Evolutionary conservation across 2,113 vertebrate genomes (phyloP), one percentile per base, ranked within the genome.

Genomic region (Aix galericulata): DNA sequence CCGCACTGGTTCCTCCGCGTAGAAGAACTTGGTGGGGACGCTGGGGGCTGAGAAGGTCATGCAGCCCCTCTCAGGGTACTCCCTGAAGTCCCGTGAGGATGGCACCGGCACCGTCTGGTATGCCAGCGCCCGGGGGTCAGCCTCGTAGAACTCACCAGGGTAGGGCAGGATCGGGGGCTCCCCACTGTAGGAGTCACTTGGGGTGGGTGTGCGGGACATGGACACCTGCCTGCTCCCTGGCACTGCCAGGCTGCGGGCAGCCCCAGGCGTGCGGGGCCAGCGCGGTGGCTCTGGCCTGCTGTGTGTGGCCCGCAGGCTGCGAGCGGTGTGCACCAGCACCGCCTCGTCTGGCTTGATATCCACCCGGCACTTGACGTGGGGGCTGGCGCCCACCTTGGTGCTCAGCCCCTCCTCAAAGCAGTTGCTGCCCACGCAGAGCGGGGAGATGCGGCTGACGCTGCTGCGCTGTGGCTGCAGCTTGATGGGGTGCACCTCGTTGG

Each of bases 401-500:
- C 95, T 97, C 1, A 96, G 98, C 6, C 95, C 97, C 48, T 98
- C 98, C 18, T 98, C 98, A 40, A 98, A 98, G 97, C 98, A 98
- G 93, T 98, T 98, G 18, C 97, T 97, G n/a, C 98, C 97, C 40
- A 99, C 98, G 63, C 98, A 99, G 21, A 99, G 98, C 0, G 99
- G 99, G 6, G 99, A 97, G 53, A 99, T 98, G 95, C 98, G 98
- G 88, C 98, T 98, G 32, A 98, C 94, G 29, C 99, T 98, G 50
- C 97, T 97, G 31, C 98, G 98, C 94, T 99, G 98, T 0, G 99
- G 99, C 96, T 99, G 99, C 75, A 99, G 98, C 94, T 99, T 99
- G 96, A 99, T 99, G 46, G 99, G 99, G 72, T 99, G 99, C 42
- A 99, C 98, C 87, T 99, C 99, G 13, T 99, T 99, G 81, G 99